A percentile compares a stretch with the other conserved stretches of the same genome.
phyloP scores from a whole-genome alignment of 2,888 invertebrate genomes.

The Drosophila tanythrix region DNA sequence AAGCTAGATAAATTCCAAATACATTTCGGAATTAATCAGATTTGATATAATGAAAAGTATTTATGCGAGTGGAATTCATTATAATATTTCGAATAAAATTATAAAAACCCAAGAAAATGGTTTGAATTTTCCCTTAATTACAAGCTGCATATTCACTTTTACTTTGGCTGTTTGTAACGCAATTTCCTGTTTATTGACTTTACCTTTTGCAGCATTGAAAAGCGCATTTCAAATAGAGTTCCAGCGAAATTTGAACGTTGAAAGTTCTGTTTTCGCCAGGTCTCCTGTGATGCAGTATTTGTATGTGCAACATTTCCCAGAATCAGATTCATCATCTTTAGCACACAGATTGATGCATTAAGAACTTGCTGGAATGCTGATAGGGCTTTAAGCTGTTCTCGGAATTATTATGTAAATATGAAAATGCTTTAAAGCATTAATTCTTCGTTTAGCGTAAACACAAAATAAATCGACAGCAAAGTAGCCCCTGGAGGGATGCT shows the following conservation, averaged over 20 bases:
- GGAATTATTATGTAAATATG: not conserved
- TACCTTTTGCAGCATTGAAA: not conserved
- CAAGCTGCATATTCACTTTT: not conserved
- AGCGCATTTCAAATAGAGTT: not conserved
- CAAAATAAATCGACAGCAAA: not conserved
- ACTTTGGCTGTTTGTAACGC: not conserved
- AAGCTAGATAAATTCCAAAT: not conserved
- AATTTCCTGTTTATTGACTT: not conserved
- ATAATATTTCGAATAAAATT: not conserved
- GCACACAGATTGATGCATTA: not conserved
- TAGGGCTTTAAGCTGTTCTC: not conserved
- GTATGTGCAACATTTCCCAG: not conserved
- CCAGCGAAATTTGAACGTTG: not conserved
- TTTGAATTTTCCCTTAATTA: not conserved
- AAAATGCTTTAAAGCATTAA: not conserved
- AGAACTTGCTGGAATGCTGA: not conserved
- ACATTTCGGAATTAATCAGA: not conserved
- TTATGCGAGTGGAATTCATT: not conserved
- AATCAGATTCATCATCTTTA: not conserved
- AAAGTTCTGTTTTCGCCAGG: not conserved
- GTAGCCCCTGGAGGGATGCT: slow-evolving; percentile 3
- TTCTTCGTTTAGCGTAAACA: not conserved
- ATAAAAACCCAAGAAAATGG: not conserved
- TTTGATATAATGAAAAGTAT: not conserved
- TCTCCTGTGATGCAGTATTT: too few species aligned